phyloP scores from a whole-genome alignment of 2,113 vertebrate genomes.

The Galeopterus variegatus region DNA sequence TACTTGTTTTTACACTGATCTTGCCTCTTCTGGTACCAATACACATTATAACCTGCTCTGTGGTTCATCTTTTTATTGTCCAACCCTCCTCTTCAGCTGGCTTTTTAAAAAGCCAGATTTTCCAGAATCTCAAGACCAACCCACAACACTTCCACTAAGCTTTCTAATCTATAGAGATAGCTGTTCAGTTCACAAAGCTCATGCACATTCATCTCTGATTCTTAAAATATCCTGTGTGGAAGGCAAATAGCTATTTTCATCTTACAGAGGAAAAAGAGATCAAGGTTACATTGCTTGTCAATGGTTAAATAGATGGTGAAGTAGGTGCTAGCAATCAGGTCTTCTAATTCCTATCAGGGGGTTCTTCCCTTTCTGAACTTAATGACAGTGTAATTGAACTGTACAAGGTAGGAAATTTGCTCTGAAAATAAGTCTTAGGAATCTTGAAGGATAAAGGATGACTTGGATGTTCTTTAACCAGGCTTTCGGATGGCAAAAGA shows the following conservation, averaged over 20 bases:
- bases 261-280: not conserved
- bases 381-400: not conserved
- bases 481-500: not conserved
- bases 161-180: not conserved
- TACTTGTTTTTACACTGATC: not conserved
- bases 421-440: not conserved
- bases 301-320: not conserved
- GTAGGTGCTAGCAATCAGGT: not conserved
- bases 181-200: not conserved
- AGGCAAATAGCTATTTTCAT: not conserved
- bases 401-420: not conserved
- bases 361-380: not conserved
- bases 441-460: not conserved
- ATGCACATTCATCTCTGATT: not conserved
- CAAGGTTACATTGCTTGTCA: not conserved
- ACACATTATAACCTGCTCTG: not conserved
- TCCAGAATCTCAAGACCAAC: not conserved
- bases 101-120: not conserved
- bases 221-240: not conserved
- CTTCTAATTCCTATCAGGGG: too few relatives aligned
- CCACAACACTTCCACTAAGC: not conserved
- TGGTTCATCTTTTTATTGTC: not conserved
- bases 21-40: not conserved
- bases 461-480: not conserved
- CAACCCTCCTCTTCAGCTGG: not conserved